Conservation (phyloP, 2,113 vertebrate genomes). For the Salminus brasiliensis region DNA sequence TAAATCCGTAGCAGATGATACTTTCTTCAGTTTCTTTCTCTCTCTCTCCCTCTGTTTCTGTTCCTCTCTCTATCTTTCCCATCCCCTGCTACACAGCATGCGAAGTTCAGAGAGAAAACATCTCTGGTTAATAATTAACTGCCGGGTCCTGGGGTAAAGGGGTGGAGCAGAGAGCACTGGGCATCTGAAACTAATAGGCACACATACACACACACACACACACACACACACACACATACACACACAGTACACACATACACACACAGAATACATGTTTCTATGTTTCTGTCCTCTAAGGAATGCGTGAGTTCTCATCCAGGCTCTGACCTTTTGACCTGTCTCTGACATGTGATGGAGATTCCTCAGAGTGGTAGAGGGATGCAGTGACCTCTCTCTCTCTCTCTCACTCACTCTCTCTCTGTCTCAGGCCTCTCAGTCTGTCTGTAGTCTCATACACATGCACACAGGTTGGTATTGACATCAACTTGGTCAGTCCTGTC, state of each 20-base stretch:
- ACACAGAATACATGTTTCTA: slow-evolving; percentile 63
- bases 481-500: too few species aligned
- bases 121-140: slow-evolving; percentile 64
- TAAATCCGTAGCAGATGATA: slow-evolving; percentile 62
- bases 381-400: slow-evolving; percentile 44
- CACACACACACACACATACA: slow-evolving; percentile 53
- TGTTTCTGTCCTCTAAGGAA: slow-evolving; percentile 72
- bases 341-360: slow-evolving; percentile 72
- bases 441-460: too few species aligned
- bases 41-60: slow-evolving; percentile 18
- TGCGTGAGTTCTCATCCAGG: slow-evolving; percentile 69
- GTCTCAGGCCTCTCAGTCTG: too few species aligned
- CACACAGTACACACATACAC: slow-evolving; percentile 37
- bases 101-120: slow-evolving; percentile 56
- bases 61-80: slow-evolving; percentile 7
- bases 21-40: slow-evolving; percentile 38
- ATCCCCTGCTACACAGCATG: slow-evolving; percentile 44
- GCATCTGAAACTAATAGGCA: slow-evolving; percentile 51
- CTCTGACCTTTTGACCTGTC: slow-evolving; percentile 71
- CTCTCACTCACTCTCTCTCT: not conserved
- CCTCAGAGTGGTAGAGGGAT: slow-evolving; percentile 42
- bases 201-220: not conserved
- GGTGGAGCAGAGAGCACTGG: slow-evolving; percentile 34
- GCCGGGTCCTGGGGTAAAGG: slow-evolving; percentile 44
- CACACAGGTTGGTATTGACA: too few species aligned